Base-by-base conservation (phyloP, 2,797 vertebrate species). In the Benthosema pterotum region DNA sequence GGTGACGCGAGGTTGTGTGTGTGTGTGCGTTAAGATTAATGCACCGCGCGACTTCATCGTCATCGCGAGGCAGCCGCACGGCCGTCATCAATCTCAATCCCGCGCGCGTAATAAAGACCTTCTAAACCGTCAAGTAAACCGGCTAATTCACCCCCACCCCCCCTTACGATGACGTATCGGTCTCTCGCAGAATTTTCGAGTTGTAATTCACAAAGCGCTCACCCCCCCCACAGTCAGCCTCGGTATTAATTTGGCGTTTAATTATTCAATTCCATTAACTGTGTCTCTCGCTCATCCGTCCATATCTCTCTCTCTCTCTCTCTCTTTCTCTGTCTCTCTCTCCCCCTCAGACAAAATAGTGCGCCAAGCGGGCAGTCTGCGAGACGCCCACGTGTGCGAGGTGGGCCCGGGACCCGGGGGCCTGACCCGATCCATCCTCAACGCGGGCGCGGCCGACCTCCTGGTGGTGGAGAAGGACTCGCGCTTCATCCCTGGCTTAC, bases 291-390 rank as follows among this genome's bases (percentile, higher is more conserved):
- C 7, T 38, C 53, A 42, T 55, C 11, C 22, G 45, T 13, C 14
- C 42, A 11, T 9, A 15, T 76, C 19, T 71, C 73, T 65, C 9
- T 45, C 11, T n/a, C 43, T 12, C 3, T 2, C 2, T 13, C 28
- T 51, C 3, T 38, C 60, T 73, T 8, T 32, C 32, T 32, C 32
- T 38, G 7, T 38, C 57, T n/a, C n/a, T n/a, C n/a, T n/a, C n/a
- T n/a, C n/a, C n/a, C n/a, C n/a, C n/a, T n/a, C 86, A 99, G 98
- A 98, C 89, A 99, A 99, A 89, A 95, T 99, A 69, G 94, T 96
- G 51, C 94, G 92, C 64, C 94, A 96, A 67, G 95, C 97, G 9
- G 97, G 97, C 0, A 77, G 74, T 75, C 88, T 99, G 81, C 93
- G 73, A 78, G 78, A 91, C 48, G 91, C 93, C 5, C 78, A 93